Percentiles rank a stretch among this genome's conserved stretches.
Conservation (phyloP, 2,797 vertebrate genomes). For the Alexandromys oeconomus region DNA sequence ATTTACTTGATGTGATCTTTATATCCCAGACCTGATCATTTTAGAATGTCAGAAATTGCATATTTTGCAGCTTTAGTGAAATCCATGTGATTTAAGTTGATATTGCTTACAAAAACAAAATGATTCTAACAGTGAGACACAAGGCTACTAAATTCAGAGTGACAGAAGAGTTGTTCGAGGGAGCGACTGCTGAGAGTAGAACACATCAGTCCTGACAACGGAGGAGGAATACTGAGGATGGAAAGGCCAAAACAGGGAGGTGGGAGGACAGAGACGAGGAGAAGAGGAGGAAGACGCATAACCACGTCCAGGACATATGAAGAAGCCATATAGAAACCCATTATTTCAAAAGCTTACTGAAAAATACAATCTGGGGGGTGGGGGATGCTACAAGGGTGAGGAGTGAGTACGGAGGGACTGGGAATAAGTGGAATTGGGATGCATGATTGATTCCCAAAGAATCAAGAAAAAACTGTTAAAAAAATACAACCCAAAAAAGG, state of each 20-base stretch:
- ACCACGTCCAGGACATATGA: not conserved
- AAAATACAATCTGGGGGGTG: not conserved
- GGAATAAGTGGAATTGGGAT: not conserved
- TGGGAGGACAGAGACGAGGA: not conserved
- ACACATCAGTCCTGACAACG: not conserved
- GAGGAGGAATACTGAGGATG: not conserved
- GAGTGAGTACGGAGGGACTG: not conserved
- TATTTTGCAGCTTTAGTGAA: conserved; percentile 20
- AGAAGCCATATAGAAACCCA: not conserved
- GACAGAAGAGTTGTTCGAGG: not conserved
- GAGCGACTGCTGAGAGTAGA: not conserved
- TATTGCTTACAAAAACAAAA: not conserved
- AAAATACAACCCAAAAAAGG: not conserved
- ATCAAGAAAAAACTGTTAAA: not conserved
- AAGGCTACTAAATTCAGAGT: not conserved
- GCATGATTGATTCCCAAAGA: not conserved
- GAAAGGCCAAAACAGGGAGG: not conserved
- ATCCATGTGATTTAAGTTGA: conserved; percentile 8
- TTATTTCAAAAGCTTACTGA: not conserved
- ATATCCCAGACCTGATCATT: not conserved
- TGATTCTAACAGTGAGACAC: not conserved
- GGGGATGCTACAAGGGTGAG: not conserved
- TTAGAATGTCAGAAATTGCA: conserved; percentile 41
- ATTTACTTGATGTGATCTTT: not conserved
- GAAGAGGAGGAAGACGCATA: not conserved